Evolutionary conservation across 1,140 invertebrate species (phyloP), one percentile per base, ranked within the genome.

Genomic region (Brachionus angularis): DNA sequence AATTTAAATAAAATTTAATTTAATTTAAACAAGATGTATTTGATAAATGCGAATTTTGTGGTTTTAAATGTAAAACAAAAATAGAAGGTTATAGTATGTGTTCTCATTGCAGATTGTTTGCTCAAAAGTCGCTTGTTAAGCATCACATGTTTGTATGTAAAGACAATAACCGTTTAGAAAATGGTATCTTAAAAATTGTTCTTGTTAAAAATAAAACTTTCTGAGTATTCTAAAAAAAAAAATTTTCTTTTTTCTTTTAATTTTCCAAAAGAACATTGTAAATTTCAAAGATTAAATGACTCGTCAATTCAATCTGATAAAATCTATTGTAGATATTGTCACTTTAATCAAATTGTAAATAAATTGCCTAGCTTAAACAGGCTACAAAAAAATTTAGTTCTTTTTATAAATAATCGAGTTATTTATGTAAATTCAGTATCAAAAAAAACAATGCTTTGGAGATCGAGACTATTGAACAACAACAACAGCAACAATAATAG

Each of bases 71-170:
- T 10, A 67, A 46, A 29, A 67, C 62, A 2, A 39, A 67, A 8
- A 67, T 50, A 14, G 62, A 67, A 47, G 36, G 36, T 46, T 29
- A 47, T 34, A 25, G 29, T 23, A 67, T 67, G 18, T 67, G 62
- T 31, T 31, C 12, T 34, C 42, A 47, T 47, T 67, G 62, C 25
- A 18, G 62, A 12, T 47, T 23, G 46, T 67, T 67, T 23, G 62
- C 62, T 16, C 62, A 67, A 34, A 27, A 34, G 3, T 67, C 62
- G 5, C 42, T 67, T 10, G 36, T 67, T 14, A 67, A 67, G n/a
- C 62, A 67, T 25, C 62, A 67, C 23, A 67, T 67, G 62, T 67
- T 67, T 50, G 62, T 67, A 5, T 67, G 62, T 27, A 67, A 67
- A n/a, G 47, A 67, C 25, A 46, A 33, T 34, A 67, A 47, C 23